Percentiles rank a stretch among this genome's conserved stretches.
Evolutionary conservation across 2,113 vertebrate species (phyloP).

Genomic region (Notothenia rossii): DNA sequence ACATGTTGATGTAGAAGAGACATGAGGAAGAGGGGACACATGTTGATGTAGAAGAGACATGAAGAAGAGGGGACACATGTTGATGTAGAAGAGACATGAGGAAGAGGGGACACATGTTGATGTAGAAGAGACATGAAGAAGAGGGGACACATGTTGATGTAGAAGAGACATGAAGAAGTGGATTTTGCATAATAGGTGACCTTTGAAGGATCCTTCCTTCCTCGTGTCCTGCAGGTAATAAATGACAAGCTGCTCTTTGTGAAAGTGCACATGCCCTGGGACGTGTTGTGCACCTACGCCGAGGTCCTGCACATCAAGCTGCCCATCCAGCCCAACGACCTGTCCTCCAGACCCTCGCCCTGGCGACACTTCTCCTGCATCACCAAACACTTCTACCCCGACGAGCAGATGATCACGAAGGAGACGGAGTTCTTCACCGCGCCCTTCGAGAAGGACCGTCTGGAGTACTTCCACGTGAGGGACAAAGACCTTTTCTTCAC

Average conservation of each 20-base stretch:
- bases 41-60: too few relatives aligned
- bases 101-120: too few relatives aligned
- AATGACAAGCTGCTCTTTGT: constrained; percentile 89
- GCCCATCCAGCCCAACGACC: constrained; percentile 88
- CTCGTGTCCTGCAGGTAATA: constrained; percentile 80
- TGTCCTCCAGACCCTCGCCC: constrained; percentile 82
- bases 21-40: too few relatives aligned
- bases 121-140: too few relatives aligned
- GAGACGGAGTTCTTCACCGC: constrained; percentile 93
- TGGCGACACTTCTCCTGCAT: constrained; percentile 88
- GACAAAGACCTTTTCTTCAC: constrained; percentile 91
- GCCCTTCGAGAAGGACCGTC: constrained; percentile 88
- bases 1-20: too few relatives aligned
- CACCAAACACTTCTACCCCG: constrained; percentile 87
- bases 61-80: too few relatives aligned
- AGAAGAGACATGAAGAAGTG: too few relatives aligned
- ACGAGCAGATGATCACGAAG: constrained; percentile 87
- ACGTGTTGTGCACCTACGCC: constrained; percentile 89
- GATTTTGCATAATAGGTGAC: too few relatives aligned
- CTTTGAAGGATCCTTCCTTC: too few relatives aligned
- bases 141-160: too few relatives aligned
- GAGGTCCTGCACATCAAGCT: constrained; percentile 95
- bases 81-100: too few relatives aligned
- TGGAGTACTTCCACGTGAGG: constrained; percentile 86
- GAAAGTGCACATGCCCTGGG: constrained; percentile 94